Percentiles rank a stretch among this genome's conserved stretches.
These are phyloP conservation scores for Uria aalge DNA, from an alignment of 2,113 vertebrate species.

Conservation along the genomic window DNA sequence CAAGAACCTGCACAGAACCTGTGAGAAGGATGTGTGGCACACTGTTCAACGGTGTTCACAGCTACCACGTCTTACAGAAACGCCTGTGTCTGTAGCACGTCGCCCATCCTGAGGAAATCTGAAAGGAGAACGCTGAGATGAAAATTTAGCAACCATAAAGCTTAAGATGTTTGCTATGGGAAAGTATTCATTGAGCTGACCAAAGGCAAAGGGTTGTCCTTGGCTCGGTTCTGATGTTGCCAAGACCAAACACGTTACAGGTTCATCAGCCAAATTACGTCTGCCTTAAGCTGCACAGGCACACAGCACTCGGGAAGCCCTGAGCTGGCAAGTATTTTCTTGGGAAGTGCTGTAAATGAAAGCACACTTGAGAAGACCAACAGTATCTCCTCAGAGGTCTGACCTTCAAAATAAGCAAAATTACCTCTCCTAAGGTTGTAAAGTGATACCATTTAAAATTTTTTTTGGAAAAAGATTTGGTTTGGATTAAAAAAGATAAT, in stretches of 20 bases:
- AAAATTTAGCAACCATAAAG: neutral
- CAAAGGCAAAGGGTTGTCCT: neutral
- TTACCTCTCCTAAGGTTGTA: neutral
- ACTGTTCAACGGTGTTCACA: fast-evolving
- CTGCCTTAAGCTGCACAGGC: neutral
- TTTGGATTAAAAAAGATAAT: neutral
- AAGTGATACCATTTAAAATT: neutral
- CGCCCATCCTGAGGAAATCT: neutral
- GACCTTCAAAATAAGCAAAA: neutral
- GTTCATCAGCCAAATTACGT: neutral
- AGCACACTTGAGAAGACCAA: neutral
- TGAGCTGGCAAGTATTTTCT: neutral
- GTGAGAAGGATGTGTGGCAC: neutral
- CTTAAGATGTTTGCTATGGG: neutral
- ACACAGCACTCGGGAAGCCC: neutral
- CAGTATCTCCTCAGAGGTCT: neutral
- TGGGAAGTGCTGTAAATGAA: neutral
- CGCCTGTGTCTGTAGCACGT: neutral
- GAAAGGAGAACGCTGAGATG: neutral
- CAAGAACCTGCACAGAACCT: neutral
- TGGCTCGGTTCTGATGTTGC: neutral
- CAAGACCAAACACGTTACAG: neutral
- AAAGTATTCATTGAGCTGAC: neutral
- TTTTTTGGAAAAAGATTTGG: neutral
- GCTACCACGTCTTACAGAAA: neutral